Conservation (phyloP, 53 echinoderm and acorn worm genomes). For the Stichopus horrens region DNA sequence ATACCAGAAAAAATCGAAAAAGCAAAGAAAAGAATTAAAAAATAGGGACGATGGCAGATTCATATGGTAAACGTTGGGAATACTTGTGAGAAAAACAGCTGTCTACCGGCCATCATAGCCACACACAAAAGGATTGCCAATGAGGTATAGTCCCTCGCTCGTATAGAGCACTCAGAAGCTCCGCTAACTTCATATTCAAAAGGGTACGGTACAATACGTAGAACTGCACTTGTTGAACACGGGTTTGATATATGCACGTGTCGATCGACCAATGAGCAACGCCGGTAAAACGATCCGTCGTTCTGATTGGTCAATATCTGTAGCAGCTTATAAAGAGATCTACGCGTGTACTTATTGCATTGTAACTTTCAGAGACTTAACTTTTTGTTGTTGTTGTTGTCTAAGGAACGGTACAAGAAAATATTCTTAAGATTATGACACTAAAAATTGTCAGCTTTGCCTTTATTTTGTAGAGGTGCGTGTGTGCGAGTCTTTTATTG, state of each 20-base stretch:
- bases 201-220: background rate
- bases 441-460: background rate
- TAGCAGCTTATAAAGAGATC: background rate
- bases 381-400: background rate
- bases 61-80: slow-evolving; percentile 45
- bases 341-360: slow-evolving; percentile 1
- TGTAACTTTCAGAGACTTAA: background rate
- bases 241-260: slow-evolving; percentile 11
- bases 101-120: background rate
- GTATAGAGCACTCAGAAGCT: slow-evolving; percentile 6
- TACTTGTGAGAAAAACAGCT: slow-evolving; percentile 12
- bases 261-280: slow-evolving; percentile 37
- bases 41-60: slow-evolving; percentile 18
- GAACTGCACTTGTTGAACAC: slow-evolving; percentile 49
- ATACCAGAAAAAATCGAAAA: slow-evolving; percentile 10
- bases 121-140: slow-evolving; percentile 33
- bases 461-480: background rate
- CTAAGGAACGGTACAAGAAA: background rate
- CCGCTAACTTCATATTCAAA: slow-evolving; percentile 35
- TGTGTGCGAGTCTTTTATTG: background rate
- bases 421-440: background rate
- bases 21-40: slow-evolving; percentile 16
- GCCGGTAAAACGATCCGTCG: slow-evolving; percentile 4
- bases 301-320: slow-evolving; percentile 33
- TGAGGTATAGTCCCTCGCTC: slow-evolving; percentile 25